phyloP scores from a whole-genome alignment of 2,113 vertebrate species.

The Cheilinus undulatus region DNA sequence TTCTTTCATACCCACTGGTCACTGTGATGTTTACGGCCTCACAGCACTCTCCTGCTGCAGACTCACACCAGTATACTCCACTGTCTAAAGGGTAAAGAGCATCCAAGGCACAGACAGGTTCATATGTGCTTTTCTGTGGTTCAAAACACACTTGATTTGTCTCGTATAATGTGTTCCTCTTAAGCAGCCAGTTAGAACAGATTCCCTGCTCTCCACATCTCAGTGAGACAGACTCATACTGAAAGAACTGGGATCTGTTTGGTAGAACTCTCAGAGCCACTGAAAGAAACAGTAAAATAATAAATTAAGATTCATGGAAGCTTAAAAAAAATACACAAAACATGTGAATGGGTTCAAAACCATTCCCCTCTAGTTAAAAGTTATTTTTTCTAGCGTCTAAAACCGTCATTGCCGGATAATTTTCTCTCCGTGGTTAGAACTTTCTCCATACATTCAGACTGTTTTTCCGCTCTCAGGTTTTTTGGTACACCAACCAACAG shows the following conservation, averaged over 20 bases:
- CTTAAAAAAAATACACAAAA: too few species aligned
- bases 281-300: background rate
- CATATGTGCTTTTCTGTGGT: accelerated
- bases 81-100: accelerated
- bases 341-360: too few species aligned
- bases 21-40: constrained; percentile 18
- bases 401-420: too few species aligned
- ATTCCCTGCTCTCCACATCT: constrained; percentile 27
- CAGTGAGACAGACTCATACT: constrained; percentile 23
- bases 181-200: constrained; percentile 14
- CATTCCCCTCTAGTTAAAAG: too few species aligned
- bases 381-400: too few species aligned
- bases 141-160: accelerated
- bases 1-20: background rate
- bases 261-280: constrained; percentile 25
- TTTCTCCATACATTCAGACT: too few species aligned
- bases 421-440: too few species aligned
- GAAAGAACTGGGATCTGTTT: constrained; percentile 45
- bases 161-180: accelerated
- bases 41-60: background rate
- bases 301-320: background rate
- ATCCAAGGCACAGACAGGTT: accelerated
- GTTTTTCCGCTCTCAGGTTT: too few species aligned
- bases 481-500: too few species aligned
- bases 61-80: constrained; percentile 58